A percentile compares a stretch with the other conserved stretches of the same genome.
These are phyloP conservation scores for Takifugu flavidus DNA, from an alignment of 2,113 vertebrate species.

Conservation along the genomic window DNA sequence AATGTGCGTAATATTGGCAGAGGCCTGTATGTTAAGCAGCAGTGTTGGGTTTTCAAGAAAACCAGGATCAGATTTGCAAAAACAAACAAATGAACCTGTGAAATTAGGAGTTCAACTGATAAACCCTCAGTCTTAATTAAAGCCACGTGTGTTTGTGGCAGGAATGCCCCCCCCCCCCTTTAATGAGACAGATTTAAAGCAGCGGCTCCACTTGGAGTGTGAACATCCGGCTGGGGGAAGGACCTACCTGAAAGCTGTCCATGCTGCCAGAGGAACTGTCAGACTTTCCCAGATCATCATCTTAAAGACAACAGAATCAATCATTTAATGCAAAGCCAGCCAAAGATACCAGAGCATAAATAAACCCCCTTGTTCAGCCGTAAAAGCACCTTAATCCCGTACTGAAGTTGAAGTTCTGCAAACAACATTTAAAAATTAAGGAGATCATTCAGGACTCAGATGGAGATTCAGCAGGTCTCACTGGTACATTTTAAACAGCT, in stretches of 20 bases:
- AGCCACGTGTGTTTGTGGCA: constrained; percentile 27
- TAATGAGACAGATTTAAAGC: constrained; percentile 4
- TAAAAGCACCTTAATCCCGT: constrained; percentile 25
- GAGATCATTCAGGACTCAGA: constrained; percentile 21
- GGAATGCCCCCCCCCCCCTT: not conserved
- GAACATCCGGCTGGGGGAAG: constrained; percentile 21
- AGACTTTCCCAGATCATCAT: constrained; percentile 91
- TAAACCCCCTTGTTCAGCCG: not conserved
- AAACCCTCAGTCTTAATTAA: constrained; percentile 24
- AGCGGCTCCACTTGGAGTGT: constrained; percentile 1
- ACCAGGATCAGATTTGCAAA: constrained; percentile 4
- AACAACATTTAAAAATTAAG: constrained; percentile 38
- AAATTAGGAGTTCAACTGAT: constrained; percentile 29
- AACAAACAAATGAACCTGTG: constrained; percentile 13
- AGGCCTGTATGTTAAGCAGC: not conserved
- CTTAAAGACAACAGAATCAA: constrained; percentile 66
- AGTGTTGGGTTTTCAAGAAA: constrained; percentile 4
- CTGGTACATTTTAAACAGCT: constrained; percentile 13
- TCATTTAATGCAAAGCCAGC: not conserved
- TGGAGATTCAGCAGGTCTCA: constrained; percentile 9
- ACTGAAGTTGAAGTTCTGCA: constrained; percentile 38
- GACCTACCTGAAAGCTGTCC: constrained; percentile 90
- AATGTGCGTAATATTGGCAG: not conserved
- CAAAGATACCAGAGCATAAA: constrained; percentile 1
- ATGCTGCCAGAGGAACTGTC: constrained; percentile 88